These are phyloP conservation scores for Hycleus cichorii DNA, from an alignment of 1,140 invertebrate genomes.

Conservation along the genomic window DNA sequence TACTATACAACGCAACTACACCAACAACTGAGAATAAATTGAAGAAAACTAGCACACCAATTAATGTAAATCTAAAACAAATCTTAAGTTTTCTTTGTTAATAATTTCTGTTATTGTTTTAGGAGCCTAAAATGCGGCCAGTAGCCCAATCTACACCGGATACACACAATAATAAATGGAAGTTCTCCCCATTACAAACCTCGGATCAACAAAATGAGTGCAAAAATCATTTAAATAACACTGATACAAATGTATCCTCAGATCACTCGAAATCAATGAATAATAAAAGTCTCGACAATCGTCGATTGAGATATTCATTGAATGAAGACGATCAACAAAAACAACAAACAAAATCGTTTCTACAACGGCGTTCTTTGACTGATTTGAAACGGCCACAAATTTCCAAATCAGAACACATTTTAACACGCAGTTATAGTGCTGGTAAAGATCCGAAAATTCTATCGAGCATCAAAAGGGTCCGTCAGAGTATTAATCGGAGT, in stretches of 20 bases:
- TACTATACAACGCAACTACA: too few relatives aligned
- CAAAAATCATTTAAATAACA: not conserved
- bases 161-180: not conserved
- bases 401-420: not conserved
- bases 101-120: not conserved
- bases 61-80: not conserved
- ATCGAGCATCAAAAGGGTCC: not conserved
- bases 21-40: not conserved
- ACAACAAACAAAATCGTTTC: not conserved
- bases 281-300: not conserved
- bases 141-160: slow-evolving; percentile 19
- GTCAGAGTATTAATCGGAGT: not conserved
- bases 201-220: too few relatives aligned
- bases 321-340: not conserved
- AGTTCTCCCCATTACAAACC: too few relatives aligned
- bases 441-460: slow-evolving; percentile 1
- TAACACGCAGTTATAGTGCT: slow-evolving; percentile 3
- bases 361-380: slow-evolving; percentile 1
- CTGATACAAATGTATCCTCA: not conserved
- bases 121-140: slow-evolving; percentile 11
- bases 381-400: slow-evolving; percentile 2
- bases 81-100: not conserved
- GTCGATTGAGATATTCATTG: not conserved
- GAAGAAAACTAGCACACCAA: slow-evolving; percentile 17
- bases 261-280: not conserved